These are phyloP conservation scores for Plutella xylostella DNA, from an alignment of 2,888 invertebrate species.

Conservation along the genomic window DNA sequence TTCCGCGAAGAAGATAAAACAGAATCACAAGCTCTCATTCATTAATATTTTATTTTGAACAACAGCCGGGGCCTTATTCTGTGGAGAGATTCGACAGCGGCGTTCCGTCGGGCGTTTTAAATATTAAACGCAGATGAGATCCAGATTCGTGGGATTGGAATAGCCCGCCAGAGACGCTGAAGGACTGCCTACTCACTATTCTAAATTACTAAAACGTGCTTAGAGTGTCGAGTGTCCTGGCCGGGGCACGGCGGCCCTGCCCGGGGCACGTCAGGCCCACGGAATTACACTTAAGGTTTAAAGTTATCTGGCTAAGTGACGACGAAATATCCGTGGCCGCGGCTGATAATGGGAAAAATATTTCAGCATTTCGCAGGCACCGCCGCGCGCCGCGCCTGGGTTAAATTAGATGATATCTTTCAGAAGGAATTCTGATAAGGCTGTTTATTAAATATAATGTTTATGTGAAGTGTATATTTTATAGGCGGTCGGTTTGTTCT, in stretches of 20 bases:
- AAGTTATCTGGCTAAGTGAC: slow-evolving; percentile 1
- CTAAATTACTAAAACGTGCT: slow-evolving; percentile 7
- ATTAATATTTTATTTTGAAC: too few species aligned
- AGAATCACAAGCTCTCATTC: too few species aligned
- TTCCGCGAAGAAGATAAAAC: too few species aligned
- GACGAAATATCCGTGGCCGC: neutral
- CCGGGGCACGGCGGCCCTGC: neutral
- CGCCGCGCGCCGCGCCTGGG: too few species aligned
- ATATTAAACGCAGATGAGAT: neutral
- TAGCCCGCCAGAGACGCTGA: slow-evolving; percentile 1
- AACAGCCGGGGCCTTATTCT: neutral
- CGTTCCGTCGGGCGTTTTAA: neutral
- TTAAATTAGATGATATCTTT: too few species aligned
- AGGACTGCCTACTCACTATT: slow-evolving; percentile 8
- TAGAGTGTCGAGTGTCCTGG: neutral
- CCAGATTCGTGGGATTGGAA: slow-evolving; percentile 2
- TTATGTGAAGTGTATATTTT: too few species aligned
- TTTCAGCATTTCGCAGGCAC: too few species aligned
- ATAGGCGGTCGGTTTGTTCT: too few species aligned
- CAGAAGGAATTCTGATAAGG: too few species aligned
- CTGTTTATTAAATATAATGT: too few species aligned
- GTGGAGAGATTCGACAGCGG: neutral
- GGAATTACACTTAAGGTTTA: slow-evolving; percentile 2
- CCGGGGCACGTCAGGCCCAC: neutral
- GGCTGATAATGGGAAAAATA: neutral